Conservation (phyloP, 2,888 invertebrate genomes). For the Hydroisotoma schaefferi region DNA sequence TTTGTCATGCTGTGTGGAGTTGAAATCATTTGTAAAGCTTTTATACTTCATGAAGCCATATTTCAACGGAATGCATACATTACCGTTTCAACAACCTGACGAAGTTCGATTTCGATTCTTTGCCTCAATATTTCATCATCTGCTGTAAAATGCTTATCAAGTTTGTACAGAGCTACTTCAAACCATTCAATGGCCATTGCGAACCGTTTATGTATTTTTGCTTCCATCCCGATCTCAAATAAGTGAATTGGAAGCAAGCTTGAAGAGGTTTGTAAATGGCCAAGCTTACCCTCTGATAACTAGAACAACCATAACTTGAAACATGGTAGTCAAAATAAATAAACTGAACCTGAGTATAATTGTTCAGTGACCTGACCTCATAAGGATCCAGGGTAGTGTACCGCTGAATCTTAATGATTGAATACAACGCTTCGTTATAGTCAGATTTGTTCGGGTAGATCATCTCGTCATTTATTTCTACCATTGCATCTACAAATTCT, state of each 20-base stretch:
- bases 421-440: not conserved
- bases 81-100: not conserved
- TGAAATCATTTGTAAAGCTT: not conserved
- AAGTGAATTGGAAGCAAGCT: not conserved
- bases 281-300: not conserved
- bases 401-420: not conserved
- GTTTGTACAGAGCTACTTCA: not conserved
- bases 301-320: not conserved
- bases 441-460: not conserved
- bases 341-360: not conserved
- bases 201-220: not conserved
- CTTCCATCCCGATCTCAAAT: not conserved
- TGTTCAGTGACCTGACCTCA: not conserved
- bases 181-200: conserved; percentile 5
- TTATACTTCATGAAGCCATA: not conserved
- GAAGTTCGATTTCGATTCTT: not conserved
- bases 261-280: not conserved
- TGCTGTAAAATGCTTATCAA: too few species aligned
- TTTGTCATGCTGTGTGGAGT: not conserved
- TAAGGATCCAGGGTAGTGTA: conserved; percentile 1
- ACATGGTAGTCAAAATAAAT: not conserved
- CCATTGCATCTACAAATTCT: not conserved
- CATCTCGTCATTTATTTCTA: not conserved
- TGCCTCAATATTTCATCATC: not conserved
- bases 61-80: not conserved